Conservation (phyloP, 2,888 invertebrate species). For the Rutpela maculata region DNA sequence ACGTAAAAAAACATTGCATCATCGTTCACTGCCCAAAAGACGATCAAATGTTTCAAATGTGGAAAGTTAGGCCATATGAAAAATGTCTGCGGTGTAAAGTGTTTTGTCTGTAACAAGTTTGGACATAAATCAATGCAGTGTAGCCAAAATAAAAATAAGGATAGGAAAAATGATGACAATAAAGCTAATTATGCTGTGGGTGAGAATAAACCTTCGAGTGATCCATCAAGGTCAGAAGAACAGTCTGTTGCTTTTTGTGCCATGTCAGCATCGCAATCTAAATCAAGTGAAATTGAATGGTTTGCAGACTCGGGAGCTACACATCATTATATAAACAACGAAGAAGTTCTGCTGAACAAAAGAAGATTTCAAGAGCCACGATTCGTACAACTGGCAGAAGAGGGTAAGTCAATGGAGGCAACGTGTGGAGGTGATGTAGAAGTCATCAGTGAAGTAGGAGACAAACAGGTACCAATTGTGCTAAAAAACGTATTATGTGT, state of each 20-base stretch:
- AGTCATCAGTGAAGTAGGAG: constrained; percentile 35
- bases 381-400: constrained; percentile 46
- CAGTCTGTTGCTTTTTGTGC: constrained; percentile 32
- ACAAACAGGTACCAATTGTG: constrained; percentile 38
- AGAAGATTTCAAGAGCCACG: constrained; percentile 35
- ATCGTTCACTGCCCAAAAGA: too few species aligned
- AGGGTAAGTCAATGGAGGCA: constrained; percentile 48
- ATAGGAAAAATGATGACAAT: constrained; percentile 4
- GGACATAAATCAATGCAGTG: constrained; percentile 37
- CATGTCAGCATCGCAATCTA: background rate
- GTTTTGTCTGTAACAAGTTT: constrained; percentile 43
- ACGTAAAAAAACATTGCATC: background rate
- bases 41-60: constrained; percentile 47
- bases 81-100: constrained; percentile 48
- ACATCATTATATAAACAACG: constrained; percentile 49
- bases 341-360: constrained; percentile 39
- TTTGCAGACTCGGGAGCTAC: constrained; percentile 48
- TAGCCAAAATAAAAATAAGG: constrained; percentile 4
- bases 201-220: background rate
- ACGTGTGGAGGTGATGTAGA: constrained; percentile 43
- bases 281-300: constrained; percentile 27
- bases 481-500: constrained; percentile 44
- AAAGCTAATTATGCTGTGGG: constrained; percentile 41
- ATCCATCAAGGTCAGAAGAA: background rate
- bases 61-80: constrained; percentile 48